Percentiles rank a stretch among this genome's conserved stretches.
phyloP scores from a whole-genome alignment of 1,140 invertebrate genomes.

The Sminthurides bifidus region DNA sequence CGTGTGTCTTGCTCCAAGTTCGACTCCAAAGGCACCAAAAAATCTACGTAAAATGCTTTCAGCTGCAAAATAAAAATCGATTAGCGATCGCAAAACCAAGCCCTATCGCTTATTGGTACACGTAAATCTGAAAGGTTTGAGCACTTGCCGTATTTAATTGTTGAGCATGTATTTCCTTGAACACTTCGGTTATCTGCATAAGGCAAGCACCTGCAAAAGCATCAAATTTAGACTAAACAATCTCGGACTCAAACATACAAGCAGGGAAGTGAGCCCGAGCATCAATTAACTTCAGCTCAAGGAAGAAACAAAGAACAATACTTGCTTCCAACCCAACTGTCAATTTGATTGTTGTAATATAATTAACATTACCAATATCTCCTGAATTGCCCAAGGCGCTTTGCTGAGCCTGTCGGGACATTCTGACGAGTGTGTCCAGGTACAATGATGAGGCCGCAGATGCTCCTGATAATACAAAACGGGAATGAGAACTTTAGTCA shows the following conservation, averaged over 20 bases:
- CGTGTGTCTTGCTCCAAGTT: conserved; percentile 87
- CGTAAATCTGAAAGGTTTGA: neutral
- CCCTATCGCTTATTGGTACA: neutral
- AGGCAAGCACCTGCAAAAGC: conserved; percentile 71
- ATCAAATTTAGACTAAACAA: neutral
- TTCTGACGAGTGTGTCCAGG: conserved; percentile 71
- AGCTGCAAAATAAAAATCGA: conserved; percentile 45
- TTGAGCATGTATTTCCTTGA: conserved; percentile 81
- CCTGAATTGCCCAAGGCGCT: conserved; percentile 74
- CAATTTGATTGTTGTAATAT: neutral
- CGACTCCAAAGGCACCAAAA: conserved; percentile 77
- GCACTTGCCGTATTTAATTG: conserved; percentile 83
- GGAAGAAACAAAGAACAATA: neutral
- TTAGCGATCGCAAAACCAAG: neutral
- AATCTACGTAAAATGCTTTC: conserved; percentile 86
- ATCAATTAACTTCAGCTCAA: neutral
- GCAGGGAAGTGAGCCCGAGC: neutral
- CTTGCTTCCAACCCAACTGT: neutral
- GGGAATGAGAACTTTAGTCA: no score
- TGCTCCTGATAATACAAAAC: conserved; percentile 49
- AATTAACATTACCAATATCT: conserved; percentile 65
- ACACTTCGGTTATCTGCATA: conserved; percentile 81
- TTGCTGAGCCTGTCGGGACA: conserved; percentile 74
- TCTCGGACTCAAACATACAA: neutral
- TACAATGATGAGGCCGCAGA: conserved; percentile 73